A percentile compares a stretch with the other conserved stretches of the same genome.
These are phyloP conservation scores for Gnathonemus longibarbis DNA, from an alignment of 2,113 vertebrate genomes.

Conservation along the genomic window DNA sequence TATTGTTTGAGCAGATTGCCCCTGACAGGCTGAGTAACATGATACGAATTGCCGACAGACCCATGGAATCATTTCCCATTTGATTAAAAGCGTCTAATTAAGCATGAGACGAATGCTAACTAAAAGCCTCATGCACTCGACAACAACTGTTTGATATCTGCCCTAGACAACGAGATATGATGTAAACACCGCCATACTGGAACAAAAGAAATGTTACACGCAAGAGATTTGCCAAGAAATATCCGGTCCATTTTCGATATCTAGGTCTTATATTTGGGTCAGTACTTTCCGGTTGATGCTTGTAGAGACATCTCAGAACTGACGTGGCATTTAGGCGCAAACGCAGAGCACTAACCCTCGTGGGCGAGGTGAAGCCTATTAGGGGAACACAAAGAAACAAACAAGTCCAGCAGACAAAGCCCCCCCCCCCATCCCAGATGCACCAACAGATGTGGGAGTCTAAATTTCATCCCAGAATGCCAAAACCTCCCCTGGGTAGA, in stretches of 20 bases:
- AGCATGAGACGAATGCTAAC: background rate
- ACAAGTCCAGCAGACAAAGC: background rate
- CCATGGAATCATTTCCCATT: background rate
- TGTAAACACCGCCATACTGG: background rate
- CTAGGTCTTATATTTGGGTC: background rate
- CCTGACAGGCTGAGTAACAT: background rate
- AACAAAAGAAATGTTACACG: background rate
- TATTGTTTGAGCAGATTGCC: background rate
- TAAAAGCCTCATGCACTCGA: background rate
- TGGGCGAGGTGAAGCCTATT: background rate
- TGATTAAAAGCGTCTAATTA: constrained; percentile 6
- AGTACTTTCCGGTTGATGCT: background rate
- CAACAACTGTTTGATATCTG: background rate
- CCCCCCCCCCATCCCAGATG: background rate
- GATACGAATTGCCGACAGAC: background rate
- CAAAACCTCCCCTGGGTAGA: background rate
- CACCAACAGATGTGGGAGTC: background rate
- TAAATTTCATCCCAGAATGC: background rate
- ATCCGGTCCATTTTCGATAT: background rate
- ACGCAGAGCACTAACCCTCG: background rate
- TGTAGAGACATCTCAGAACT: background rate
- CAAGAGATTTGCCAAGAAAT: background rate
- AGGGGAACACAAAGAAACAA: background rate
- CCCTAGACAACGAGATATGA: background rate
- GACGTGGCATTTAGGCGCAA: background rate